Evolutionary conservation across 2,113 vertebrate genomes (phyloP).

Genomic region (Python bivittatus): DNA sequence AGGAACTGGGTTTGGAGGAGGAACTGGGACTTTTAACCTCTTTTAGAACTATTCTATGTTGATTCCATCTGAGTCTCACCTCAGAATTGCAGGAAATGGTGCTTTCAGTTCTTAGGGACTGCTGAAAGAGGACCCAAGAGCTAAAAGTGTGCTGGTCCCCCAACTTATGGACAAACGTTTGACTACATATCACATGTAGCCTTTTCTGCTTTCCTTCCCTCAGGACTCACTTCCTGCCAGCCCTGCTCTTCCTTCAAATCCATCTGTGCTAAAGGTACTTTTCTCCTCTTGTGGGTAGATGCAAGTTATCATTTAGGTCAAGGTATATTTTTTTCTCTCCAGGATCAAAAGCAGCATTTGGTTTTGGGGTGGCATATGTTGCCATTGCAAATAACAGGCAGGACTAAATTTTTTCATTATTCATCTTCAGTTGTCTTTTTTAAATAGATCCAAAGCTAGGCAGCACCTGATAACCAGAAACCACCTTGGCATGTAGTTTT

Average conservation of each 20-base stretch:
- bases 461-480: not conserved
- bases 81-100: not conserved
- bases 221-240: not conserved
- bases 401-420: too few relatives aligned
- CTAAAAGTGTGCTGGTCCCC: not conserved
- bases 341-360: not conserved
- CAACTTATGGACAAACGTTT: not conserved
- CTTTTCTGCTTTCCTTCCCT: not conserved
- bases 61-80: not conserved
- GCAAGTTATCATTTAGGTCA: too few relatives aligned
- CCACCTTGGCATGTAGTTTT: not conserved
- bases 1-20: not conserved
- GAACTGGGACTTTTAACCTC: not conserved
- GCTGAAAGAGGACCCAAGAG: not conserved
- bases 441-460: not conserved
- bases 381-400: not conserved
- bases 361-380: not conserved
- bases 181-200: not conserved
- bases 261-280: too few relatives aligned
- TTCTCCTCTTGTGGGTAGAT: too few relatives aligned
- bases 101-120: not conserved
- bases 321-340: fast-evolving
- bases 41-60: not conserved
- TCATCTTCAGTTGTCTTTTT: not conserved
- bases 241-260: not conserved